phyloP scores from a whole-genome alignment of 2,797 vertebrate species.

The Botia almorhae region DNA sequence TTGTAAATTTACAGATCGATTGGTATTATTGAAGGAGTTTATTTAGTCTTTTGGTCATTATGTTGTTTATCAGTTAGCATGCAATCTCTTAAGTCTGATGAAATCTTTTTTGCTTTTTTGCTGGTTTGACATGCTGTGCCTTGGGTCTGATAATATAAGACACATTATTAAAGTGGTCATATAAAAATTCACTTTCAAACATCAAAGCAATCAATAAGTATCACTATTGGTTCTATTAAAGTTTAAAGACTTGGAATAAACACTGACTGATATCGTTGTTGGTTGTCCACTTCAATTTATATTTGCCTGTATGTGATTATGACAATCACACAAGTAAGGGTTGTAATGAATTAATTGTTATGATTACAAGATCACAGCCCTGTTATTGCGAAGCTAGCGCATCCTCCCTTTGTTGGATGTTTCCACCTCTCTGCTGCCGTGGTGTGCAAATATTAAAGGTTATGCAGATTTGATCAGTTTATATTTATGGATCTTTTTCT shows the following conservation, averaged over 20 bases:
- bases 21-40: background rate
- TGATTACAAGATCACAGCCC: conserved; percentile 36
- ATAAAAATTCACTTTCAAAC: no score
- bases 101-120: no score
- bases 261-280: background rate
- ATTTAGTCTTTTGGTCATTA: background rate
- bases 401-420: conserved; percentile 10
- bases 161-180: no score
- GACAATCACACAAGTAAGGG: conserved; percentile 32
- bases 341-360: conserved; percentile 44
- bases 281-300: background rate
- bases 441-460: conserved; percentile 66
- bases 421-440: conserved; percentile 67
- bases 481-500: conserved; percentile 66
- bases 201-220: background rate
- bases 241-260: background rate
- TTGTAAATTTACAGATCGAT: background rate
- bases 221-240: background rate
- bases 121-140: no score
- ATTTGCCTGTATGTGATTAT: conserved; percentile 9
- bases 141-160: background rate
- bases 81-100: background rate
- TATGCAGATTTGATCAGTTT: conserved; percentile 75
- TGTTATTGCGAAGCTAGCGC: conserved; percentile 25
- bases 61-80: background rate